Evolutionary conservation across 2,888 invertebrate genomes (phyloP), one percentile per base, ranked within the genome.

Genomic region (Eilema caniola): DNA sequence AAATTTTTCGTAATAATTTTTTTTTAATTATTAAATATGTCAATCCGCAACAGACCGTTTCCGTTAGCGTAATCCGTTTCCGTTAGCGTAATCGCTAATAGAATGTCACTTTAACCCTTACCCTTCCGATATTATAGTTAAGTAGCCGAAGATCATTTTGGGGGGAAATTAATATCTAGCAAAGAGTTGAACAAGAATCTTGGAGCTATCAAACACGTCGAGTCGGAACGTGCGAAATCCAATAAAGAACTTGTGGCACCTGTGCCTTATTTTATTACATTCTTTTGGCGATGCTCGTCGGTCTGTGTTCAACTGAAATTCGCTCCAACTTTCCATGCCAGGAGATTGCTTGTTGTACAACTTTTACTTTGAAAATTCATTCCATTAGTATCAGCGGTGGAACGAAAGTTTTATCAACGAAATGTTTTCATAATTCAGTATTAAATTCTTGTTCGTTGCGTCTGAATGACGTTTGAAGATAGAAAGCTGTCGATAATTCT

Each of bases 191-290:
- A 90, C 90, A 93, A 93, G 93, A 95, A 95, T 95, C 92, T 91
- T 90, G 87, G 89, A 91, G 91, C 93, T 90, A 94, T 94, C 94
- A 93, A 92, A 92, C 92, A 94, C 93, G 94, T 94, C 93, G 91
- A 86, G 85, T 84, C 76, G 94, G 94, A 94, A 92, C 93, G 94
- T 91, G 92, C 90, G 92, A 94, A 94, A 95, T 95, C 93, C 94
- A 95, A 95, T 95, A 95, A 95, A 93, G 94, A 93, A 93, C 88
- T 91, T 88, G 89, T 89, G 88, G 89, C 94, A 95, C 95, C 95
- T 95, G 94, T 88, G 90, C 92, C 93, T 93, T 95, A 95, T 95
- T 94, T 93, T 95, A 95, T 95, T 94, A 94, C 95, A 95, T 95
- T 95, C 95, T 92, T 93, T 91, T 88, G 89, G 90, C 89, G 92